Conservation (phyloP, 2,888 invertebrate species). For the Priocnemis perturbator region DNA sequence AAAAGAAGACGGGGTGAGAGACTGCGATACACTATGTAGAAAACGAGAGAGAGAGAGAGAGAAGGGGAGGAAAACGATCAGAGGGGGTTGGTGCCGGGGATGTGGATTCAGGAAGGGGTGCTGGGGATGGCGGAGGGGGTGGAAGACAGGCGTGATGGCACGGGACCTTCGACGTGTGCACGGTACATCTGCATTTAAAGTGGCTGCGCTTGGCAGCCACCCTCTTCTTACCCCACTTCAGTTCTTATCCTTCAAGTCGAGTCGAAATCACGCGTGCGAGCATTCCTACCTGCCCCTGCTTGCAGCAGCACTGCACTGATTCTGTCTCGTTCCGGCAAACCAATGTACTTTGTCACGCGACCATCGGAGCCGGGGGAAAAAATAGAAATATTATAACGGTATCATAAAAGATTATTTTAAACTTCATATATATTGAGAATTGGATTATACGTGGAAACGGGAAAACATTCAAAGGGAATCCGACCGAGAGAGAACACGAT, state of each 20-base stretch:
- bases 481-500: no score
- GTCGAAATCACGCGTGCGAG: slow-evolving; percentile 47
- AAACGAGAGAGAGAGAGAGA: slow-evolving; percentile 4
- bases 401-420: no score
- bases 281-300: no score
- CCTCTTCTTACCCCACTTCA: not conserved
- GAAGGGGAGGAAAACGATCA: slow-evolving; percentile 3
- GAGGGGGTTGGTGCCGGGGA: not conserved
- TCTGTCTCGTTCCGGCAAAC: no score
- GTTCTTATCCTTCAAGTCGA: slow-evolving; percentile 29
- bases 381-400: no score
- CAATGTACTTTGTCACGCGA: no score
- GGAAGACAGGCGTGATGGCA: not conserved
- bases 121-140: not conserved
- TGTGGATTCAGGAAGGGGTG: no score
- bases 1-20: not conserved
- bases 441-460: no score
- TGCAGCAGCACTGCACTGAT: no score
- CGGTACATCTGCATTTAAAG: slow-evolving; percentile 59
- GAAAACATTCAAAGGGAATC: no score
- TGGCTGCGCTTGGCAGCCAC: slow-evolving; percentile 55
- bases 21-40: not conserved
- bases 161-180: slow-evolving; percentile 37
- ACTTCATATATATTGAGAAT: no score
- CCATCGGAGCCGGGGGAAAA: no score